Base-by-base conservation (phyloP, 1,140 invertebrate species). In the Drosophila busckii region DNA sequence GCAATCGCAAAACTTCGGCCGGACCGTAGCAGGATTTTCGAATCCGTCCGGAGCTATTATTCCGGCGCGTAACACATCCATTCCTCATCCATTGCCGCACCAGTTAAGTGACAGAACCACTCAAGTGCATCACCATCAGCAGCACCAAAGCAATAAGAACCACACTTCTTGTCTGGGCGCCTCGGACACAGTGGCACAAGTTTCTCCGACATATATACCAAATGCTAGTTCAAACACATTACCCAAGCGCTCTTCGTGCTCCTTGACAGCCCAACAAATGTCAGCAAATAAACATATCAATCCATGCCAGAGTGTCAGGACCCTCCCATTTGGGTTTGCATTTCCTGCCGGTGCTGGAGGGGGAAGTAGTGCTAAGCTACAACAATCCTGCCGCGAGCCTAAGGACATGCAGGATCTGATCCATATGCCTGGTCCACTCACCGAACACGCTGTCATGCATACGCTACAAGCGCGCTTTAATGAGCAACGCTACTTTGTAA, bases 371-470 rank as follows among this genome's bases (percentile, higher is more conserved):
- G 9, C 32, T 1, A 65, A 76, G 34, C 10, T 55, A 8, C 49
- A 56, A 7, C 55, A 45, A 32, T 19, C 8, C 3, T 56, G 31
- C n/a, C 37, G 65, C 3, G 10, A 20, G 12, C 44, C 69, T 15
- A 84, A 71, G 55, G 89, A 92, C 64, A 90, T 96, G 70, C 93
- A 96, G 70, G 96, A 98, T 89, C 91, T 98, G 48, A 97, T 97
- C 87, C 95, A 97, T 88, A 88, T 98, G 50, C 91, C 94, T 0
- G 96, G 95, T 28, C 96, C 96, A 26, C 91, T 98, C 26, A 98
- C 95, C 7, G 97, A 98, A 87, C 96, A 98, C 86, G 95, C 95
- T 20, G 93, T 98, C 0, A 93, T 97, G 82, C 93, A 95, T 86
- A 95, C 95, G 69, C 90, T 98, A 13, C 95, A 97, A 69, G 92